Conservation (phyloP, 2,888 invertebrate species). For the Drosophila fungiperda region DNA sequence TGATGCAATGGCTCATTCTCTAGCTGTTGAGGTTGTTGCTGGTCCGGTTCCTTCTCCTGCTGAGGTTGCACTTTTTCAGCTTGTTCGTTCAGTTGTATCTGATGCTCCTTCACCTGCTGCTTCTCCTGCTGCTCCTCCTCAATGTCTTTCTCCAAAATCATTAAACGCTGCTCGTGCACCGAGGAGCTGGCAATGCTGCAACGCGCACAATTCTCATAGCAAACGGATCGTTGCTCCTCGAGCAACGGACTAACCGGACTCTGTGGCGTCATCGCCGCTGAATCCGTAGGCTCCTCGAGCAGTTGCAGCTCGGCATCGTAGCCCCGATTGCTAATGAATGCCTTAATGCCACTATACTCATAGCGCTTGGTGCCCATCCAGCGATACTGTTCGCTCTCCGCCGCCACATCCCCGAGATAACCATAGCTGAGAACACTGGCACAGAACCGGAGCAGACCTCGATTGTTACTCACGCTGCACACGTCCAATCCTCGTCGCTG, state of each 20-base stretch:
- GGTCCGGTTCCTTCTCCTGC: conserved; percentile 1
- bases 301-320: conserved; percentile 88
- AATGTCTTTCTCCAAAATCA: conserved; percentile 18
- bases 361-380: conserved; percentile 95
- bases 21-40: neutral
- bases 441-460: conserved; percentile 88
- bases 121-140: conserved; percentile 4
- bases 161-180: conserved; percentile 60
- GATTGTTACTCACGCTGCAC: conserved; percentile 89
- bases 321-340: conserved; percentile 88
- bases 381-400: conserved; percentile 91
- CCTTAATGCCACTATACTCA: conserved; percentile 90
- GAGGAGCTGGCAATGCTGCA: conserved; percentile 72
- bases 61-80: no score
- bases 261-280: conserved; percentile 71
- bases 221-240: conserved; percentile 56
- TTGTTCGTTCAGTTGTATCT: no score
- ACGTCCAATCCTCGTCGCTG: conserved; percentile 91
- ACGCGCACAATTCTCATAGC: conserved; percentile 75
- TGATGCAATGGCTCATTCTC: neutral
- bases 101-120: neutral
- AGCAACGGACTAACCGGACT: conserved; percentile 40
- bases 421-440: conserved; percentile 93
- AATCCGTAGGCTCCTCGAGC: conserved; percentile 60
- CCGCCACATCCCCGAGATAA: conserved; percentile 92